Base-by-base conservation (phyloP, 2,888 invertebrate species). In the Imbricaverruca yamaguchii region DNA sequence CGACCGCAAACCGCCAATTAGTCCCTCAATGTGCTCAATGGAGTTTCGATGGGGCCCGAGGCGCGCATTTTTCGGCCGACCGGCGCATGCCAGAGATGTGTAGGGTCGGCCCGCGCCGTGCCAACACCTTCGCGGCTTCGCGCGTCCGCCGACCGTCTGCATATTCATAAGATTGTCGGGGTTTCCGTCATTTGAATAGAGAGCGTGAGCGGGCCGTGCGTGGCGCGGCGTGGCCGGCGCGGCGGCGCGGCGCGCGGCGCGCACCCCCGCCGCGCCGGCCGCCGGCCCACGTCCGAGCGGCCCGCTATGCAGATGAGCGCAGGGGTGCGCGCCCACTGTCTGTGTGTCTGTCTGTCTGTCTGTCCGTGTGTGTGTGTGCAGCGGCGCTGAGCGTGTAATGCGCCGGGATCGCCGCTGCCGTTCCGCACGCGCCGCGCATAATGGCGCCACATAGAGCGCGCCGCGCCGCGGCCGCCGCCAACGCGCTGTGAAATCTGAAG, bases 401-500 rank as follows among this genome's bases (percentile, higher is more conserved):
- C 74, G 74, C 74, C 74, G 69, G 25, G 18, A 3, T 21, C 69
- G 69, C 69, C 69, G 69, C 67, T 12, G 11, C 69, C 53, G 74
- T 74, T 74, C 74, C 74, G 74, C 74, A 74, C 74, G 74, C 74
- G 74, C 74, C 74, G 21, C 53, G 55, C 74, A 74, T 74, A 74
- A 74, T 74, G 21, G 74, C 53, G 74, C 53, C 74, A 23, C 18
- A n/a, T 9, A 10, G 9, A n/a, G 65, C 8, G 65, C 61, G 61
- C 25, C 6, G 55, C 55, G 74, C 74, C 74, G 55, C 74, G 11
- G 18, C 74, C 21, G 74, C 21, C 55, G 74, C 74, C 74, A 74
- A 53, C 74, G n/a, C 74, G 55, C 74, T 55, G 74, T 74, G 74
- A 74, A 74, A 74, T 74, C 74, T 74, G 74, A 74, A 74, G 74